Evolutionary conservation across 2,113 vertebrate genomes (phyloP), one percentile per base, ranked within the genome.

Genomic region (Hydropotes inermis): DNA sequence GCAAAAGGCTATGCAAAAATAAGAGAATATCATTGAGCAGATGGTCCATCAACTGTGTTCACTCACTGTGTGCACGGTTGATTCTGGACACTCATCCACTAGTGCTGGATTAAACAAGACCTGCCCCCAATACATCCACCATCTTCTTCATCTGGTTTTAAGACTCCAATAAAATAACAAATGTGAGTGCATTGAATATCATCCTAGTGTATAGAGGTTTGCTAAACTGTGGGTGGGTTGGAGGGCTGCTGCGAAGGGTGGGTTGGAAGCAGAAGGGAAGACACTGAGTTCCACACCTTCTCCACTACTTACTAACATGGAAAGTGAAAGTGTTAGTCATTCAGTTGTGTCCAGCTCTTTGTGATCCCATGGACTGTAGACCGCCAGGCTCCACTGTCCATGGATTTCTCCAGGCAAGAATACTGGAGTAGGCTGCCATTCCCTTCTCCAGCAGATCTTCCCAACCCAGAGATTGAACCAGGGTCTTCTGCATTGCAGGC

Each of bases 121-220:
- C 58, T 43, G 33, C 74, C 52, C 39, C 47, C 50, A 17, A 8
- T 30, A 67, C 3, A 87, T 23, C 50, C 58, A 82, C 33, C 21
- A 8, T 52, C 58, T 60, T 43, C n/a, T 28, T 85, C n/a, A 27
- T 15, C 60, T 15, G 67, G 36, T 33, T 33, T 1, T 23, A 57
- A 94, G 55, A 61, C 67, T 88, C 76, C 8, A 7, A 27, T 14
- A 52, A 54, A 36, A 55, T 19, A 84, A 50, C 9, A 45, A 67
- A 52, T 30, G 12, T 58, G 25, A 52, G 27, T 39, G 19, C 10
- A 5, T 8, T 57, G 50, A 19, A 10, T 1, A 10, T 47, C 6
- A 9, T 14, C 30, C n/a, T 43, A 36, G 6, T 7, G 3, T 7
- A 3, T 3, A 0, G 0, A 82, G 90, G 33, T 2, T 1, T 15